Base-by-base conservation (phyloP, 37 sponge, comb jelly and placozoan genomes). In the Crambe crambe region DNA sequence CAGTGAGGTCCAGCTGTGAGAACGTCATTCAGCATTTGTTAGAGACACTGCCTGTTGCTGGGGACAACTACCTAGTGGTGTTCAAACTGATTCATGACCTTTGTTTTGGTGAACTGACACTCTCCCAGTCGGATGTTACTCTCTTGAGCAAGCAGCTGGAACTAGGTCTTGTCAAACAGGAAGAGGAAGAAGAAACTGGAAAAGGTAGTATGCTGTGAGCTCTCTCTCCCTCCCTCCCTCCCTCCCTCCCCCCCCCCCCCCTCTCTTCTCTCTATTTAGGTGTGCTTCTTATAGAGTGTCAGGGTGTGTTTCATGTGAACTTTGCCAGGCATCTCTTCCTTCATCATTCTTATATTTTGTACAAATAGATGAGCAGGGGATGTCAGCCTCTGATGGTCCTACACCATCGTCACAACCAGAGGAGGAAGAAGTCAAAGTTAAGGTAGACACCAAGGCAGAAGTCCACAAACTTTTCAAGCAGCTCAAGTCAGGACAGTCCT, bases 11-110 rank as follows among this genome's bases (percentile, higher is more conserved):
- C 30, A 37, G 35, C 2, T 67, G 51, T 22, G 75, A 75, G 68
- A 66, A 37, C 56, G 29, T 83, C 44, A 69, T 84, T 31, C 40
- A 84, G 70, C 70, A 76, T 57, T 12, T 76, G 22, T 29, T 84
- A 44, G 6, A 56, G 12, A 31, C 58, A 27, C 75, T 87, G 0
- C 75, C 58, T 0, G 38, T 43, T 26, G 29, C 69, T 35, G 69
- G 76, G 0, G 69, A 66, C 38, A n/a, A 68, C 61, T 87, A 74
- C 60, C 69, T 74, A 32, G 42, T 51, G 21, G 76, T 80, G 37
- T 75, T 87, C 40, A 60, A 73, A 32, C 64, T 66, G 32, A 51
- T 86, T 38, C 56, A 75, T 74, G 59, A 68, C 32, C 68, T 80
- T 12, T 75, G 74, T 62, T 57, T 27, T 27, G 74, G 79, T 26